phyloP scores from a whole-genome alignment of 2,797 vertebrate species.

The Pseudochirops corinnae region DNA sequence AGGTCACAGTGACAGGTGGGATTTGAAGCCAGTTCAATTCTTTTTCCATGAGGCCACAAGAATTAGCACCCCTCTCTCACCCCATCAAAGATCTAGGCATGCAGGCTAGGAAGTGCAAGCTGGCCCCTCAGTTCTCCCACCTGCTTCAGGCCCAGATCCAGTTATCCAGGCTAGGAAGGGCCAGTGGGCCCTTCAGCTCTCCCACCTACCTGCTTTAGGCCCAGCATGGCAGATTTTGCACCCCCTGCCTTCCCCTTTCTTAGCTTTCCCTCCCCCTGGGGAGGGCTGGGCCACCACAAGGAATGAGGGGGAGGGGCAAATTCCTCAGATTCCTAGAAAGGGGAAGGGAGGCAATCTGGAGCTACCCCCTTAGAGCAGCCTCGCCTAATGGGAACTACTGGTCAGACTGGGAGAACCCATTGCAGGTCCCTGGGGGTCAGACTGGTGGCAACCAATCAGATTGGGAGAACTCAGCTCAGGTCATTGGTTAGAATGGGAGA shows the following conservation, averaged over 20 bases:
- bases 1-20: not conserved
- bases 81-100: not conserved
- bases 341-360: conserved; percentile 2
- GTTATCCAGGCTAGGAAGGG: not conserved
- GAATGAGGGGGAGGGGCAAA: conserved; percentile 69
- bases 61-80: not conserved
- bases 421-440: too few species aligned
- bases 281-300: conserved; percentile 46
- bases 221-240: not conserved
- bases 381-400: not conserved
- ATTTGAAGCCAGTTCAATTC: not conserved
- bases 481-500: too few species aligned
- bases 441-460: too few species aligned
- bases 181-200: not conserved
- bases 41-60: not conserved
- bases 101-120: not conserved
- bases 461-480: too few species aligned
- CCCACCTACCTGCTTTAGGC: conserved; percentile 62
- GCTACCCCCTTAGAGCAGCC: not conserved
- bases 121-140: not conserved
- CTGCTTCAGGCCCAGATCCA: not conserved
- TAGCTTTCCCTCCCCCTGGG: conserved; percentile 55
- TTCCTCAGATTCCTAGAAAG: conserved; percentile 78
- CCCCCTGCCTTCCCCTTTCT: not conserved
- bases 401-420: too few species aligned